Evolutionary conservation across 2,797 vertebrate species (phyloP).

Genomic region (Benthosema pterotum): DNA sequence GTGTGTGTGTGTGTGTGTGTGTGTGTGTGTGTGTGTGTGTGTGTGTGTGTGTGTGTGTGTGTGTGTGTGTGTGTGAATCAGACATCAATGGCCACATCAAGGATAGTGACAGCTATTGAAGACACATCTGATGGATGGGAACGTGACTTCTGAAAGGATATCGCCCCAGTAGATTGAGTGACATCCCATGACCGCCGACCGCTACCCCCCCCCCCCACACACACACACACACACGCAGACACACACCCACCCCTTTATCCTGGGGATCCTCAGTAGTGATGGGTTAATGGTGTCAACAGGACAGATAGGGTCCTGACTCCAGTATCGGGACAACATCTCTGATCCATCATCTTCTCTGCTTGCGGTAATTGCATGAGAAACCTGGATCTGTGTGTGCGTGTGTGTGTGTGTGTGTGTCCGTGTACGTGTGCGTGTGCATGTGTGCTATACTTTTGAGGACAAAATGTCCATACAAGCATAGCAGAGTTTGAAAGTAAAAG

Average conservation of each 20-base stretch:
- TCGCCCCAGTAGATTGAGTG: constrained; percentile 65
- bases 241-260: constrained; percentile 34
- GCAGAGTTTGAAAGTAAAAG: too few relatives aligned
- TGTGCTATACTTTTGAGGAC: background rate
- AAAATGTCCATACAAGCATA: too few relatives aligned
- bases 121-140: constrained; percentile 36
- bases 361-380: constrained; percentile 82
- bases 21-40: too few relatives aligned
- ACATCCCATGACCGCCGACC: constrained; percentile 46
- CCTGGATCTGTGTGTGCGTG: constrained; percentile 58
- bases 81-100: constrained; percentile 63
- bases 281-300: constrained; percentile 76
- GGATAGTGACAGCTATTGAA: constrained; percentile 42
- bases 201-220: background rate
- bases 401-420: constrained; percentile 1
- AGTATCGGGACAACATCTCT: constrained; percentile 75
- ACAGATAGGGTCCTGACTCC: constrained; percentile 75
- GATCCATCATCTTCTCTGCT: constrained; percentile 82
- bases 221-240: constrained; percentile 28
- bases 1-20: too few relatives aligned
- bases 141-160: constrained; percentile 64
- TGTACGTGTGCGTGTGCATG: too few relatives aligned
- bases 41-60: too few relatives aligned
- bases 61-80: too few relatives aligned
- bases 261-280: too few relatives aligned